A percentile compares a stretch with the other conserved stretches of the same genome.
phyloP scores from a whole-genome alignment of 2,797 vertebrate species.

The Taenioides sp. region DNA sequence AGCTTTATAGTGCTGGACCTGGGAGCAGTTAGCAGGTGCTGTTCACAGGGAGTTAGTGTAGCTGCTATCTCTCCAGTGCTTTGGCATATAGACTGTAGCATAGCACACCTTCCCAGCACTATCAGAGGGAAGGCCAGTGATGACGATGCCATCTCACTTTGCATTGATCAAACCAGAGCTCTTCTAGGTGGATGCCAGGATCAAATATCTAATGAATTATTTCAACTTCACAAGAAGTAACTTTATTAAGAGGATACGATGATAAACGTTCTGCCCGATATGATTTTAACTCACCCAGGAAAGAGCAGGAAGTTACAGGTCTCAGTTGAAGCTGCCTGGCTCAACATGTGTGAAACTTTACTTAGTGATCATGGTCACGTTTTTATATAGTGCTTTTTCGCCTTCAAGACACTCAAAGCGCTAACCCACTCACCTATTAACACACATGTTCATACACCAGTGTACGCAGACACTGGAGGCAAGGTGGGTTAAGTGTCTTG shows the following conservation, averaged over 20 bases:
- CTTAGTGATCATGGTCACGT: background rate
- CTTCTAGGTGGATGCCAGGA: constrained; percentile 64
- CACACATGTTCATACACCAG: too few species aligned
- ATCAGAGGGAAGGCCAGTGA: constrained; percentile 60
- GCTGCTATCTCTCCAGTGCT: constrained; percentile 57
- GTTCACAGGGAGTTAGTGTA: constrained; percentile 51
- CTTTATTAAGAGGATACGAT: constrained; percentile 38
- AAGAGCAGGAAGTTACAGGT: constrained; percentile 54
- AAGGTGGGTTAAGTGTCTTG: too few species aligned
- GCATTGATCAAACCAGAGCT: constrained; percentile 70
- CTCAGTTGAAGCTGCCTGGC: constrained; percentile 48
- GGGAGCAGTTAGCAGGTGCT: constrained; percentile 70
- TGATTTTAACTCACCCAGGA: constrained; percentile 59
- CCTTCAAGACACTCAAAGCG: too few species aligned
- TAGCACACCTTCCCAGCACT: constrained; percentile 55
- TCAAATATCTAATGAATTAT: constrained; percentile 65
- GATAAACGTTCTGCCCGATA: constrained; percentile 58
- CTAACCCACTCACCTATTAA: too few species aligned
- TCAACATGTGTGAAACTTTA: constrained; percentile 25
- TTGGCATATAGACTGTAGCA: constrained; percentile 33
- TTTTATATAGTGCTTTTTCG: too few species aligned
- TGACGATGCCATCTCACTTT: constrained; percentile 62
- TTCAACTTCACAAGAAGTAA: constrained; percentile 58
- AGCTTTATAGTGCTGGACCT: constrained; percentile 70
- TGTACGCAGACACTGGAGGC: too few species aligned